Conservation (phyloP, 1,140 invertebrate species). For the Diuraphis noxia region DNA sequence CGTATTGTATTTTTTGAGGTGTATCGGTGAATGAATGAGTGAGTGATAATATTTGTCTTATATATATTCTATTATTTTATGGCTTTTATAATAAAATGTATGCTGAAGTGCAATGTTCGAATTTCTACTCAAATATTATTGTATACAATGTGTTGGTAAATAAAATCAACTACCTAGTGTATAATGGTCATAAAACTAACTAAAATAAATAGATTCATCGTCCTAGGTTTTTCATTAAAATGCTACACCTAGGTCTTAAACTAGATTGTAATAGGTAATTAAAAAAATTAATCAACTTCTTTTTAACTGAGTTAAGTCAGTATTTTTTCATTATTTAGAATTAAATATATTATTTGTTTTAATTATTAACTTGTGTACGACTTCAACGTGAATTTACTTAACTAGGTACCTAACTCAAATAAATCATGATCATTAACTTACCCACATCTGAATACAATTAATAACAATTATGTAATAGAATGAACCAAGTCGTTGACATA, state of each 20-base stretch:
- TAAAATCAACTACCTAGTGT: too few relatives aligned
- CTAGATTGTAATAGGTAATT: background rate
- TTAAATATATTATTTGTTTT: background rate
- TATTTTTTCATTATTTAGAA: background rate
- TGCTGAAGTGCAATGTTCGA: background rate
- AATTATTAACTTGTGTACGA: background rate
- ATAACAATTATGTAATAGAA: too few relatives aligned
- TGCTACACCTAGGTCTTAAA: background rate
- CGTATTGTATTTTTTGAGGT: too few relatives aligned
- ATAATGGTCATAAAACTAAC: background rate
- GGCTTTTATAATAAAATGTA: background rate
- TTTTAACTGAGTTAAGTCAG: background rate
- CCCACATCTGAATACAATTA: too few relatives aligned
- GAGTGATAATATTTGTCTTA: too few relatives aligned
- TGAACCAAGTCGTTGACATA: background rate
- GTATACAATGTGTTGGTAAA: too few relatives aligned
- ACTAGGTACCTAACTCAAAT: background rate
- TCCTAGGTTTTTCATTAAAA: background rate
- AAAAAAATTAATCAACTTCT: background rate
- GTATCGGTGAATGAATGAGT: too few relatives aligned
- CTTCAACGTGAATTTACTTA: background rate
- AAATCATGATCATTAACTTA: too few relatives aligned
- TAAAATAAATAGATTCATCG: background rate
- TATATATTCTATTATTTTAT: too few relatives aligned
- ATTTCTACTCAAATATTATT: background rate